Percentiles rank a stretch among this genome's conserved stretches.
phyloP scores from a whole-genome alignment of 2,797 vertebrate species.

The Typhlichthys eigenmanni region DNA sequence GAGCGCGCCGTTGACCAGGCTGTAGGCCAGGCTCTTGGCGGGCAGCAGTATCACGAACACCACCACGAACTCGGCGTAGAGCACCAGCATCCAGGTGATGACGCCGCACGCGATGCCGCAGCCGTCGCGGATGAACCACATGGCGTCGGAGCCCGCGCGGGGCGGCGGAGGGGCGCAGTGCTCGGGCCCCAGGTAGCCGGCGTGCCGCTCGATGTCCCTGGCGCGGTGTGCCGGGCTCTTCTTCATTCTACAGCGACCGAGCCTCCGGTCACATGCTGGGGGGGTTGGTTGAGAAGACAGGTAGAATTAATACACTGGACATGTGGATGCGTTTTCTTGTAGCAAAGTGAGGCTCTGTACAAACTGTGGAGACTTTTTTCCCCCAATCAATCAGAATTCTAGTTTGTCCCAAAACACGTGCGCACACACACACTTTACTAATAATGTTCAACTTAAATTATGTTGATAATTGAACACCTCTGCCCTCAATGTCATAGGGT shows the following conservation, averaged over 20 bases:
- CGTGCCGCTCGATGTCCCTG: slow-evolving; percentile 95
- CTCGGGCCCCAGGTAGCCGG: slow-evolving; percentile 91
- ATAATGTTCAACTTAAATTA: too few species aligned
- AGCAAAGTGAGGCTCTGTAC: too few species aligned
- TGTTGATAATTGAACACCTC: too few species aligned
- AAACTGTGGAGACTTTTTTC: too few species aligned
- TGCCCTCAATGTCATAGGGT: too few species aligned
- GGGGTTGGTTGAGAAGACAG: slow-evolving; percentile 36
- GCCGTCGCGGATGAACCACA: slow-evolving; percentile 98
- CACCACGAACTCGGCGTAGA: slow-evolving; percentile 97
- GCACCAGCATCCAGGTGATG: slow-evolving; percentile 95
- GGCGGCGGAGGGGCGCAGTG: slow-evolving; percentile 89
- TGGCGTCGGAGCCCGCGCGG: slow-evolving; percentile 75
- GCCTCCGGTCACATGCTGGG: slow-evolving; percentile 83
- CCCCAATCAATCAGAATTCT: too few species aligned
- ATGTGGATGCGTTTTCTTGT: background rate
- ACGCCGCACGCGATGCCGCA: slow-evolving; percentile 93
- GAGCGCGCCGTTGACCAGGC: slow-evolving; percentile 88
- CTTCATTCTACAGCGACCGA: slow-evolving; percentile 80
- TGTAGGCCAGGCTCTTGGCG: slow-evolving; percentile 85
- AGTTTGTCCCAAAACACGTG: slow-evolving; percentile 4
- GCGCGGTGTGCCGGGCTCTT: slow-evolving; percentile 83
- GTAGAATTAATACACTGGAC: background rate
- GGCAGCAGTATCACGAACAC: slow-evolving; percentile 94
- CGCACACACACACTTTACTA: too few species aligned